Evolutionary conservation across 1,140 invertebrate species (phyloP).

Genomic region (Diabrotica virgifera): DNA sequence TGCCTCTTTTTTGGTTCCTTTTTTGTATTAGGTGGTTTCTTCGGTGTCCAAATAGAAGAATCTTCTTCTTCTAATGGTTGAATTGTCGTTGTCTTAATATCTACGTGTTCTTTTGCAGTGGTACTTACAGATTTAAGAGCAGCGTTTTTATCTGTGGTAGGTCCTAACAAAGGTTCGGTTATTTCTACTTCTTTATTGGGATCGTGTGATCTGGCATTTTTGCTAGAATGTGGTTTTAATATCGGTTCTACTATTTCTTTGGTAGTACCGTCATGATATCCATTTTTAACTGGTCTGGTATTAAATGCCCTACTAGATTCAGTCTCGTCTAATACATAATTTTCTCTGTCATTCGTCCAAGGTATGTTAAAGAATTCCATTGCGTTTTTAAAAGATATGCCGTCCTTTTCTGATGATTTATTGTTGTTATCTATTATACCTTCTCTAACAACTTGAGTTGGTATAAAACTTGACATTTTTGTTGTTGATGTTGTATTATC

Average conservation of each 20-base stretch:
- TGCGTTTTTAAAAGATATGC: constrained; percentile 46
- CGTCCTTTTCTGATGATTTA: constrained; percentile 10
- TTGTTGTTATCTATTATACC: constrained; percentile 39
- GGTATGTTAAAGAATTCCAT: constrained; percentile 50
- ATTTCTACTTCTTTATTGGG: constrained; percentile 57
- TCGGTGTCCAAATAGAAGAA: constrained; percentile 30
- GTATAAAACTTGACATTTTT: constrained; percentile 33
- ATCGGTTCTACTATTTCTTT: constrained; percentile 53
- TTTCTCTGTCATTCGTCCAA: constrained; percentile 52
- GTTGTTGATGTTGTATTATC: constrained; percentile 13
- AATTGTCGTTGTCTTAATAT: not conserved
- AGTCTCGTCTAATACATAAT: constrained; percentile 51
- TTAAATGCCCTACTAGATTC: constrained; percentile 61
- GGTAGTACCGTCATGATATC: constrained; percentile 30
- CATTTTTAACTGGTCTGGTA: constrained; percentile 48
- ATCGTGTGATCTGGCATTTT: constrained; percentile 51
- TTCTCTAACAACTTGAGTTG: constrained; percentile 46
- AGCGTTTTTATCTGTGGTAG: constrained; percentile 53
- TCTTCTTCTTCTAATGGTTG: constrained; percentile 4
- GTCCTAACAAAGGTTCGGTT: constrained; percentile 66
- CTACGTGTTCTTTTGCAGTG: constrained; percentile 1
- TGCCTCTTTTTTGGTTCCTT: constrained; percentile 39
- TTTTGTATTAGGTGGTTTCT: not conserved
- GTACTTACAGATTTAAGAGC: constrained; percentile 14
- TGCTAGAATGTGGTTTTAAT: constrained; percentile 49